These are phyloP conservation scores for Paramacrobiotus metropolitanus DNA, from an alignment of 1,140 invertebrate species.

Conservation along the genomic window DNA sequence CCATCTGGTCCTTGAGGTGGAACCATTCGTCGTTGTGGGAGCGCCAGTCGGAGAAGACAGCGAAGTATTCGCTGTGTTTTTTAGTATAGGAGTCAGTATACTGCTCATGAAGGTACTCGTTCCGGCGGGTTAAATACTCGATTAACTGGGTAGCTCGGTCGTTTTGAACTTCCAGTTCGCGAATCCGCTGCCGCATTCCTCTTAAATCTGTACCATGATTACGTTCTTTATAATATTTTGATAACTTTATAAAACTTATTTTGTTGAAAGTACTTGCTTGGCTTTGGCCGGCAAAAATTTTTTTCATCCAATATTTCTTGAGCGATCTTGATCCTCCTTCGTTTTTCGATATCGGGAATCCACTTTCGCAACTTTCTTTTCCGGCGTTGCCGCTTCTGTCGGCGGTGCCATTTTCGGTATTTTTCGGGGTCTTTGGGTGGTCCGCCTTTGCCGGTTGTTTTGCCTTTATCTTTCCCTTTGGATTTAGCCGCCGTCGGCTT, in stretches of 20 bases:
- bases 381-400: background rate
- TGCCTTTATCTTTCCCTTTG: background rate
- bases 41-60: background rate
- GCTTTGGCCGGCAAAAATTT: too few relatives aligned
- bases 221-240: too few relatives aligned
- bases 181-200: background rate
- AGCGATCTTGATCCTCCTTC: background rate
- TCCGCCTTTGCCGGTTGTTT: background rate
- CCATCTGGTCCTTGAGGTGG: background rate
- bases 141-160: background rate
- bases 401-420: background rate
- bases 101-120: background rate
- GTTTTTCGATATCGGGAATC: background rate
- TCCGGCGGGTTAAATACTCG: background rate
- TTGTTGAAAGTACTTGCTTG: too few relatives aligned
- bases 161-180: background rate
- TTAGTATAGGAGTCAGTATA: background rate
- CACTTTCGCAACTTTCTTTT: background rate
- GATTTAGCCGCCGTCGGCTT: background rate
- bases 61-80: slow-evolving; percentile 1
- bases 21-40: background rate
- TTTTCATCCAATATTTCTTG: background rate
- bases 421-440: background rate
- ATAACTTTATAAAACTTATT: too few relatives aligned
- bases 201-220: background rate